Evolutionary conservation across 2,797 vertebrate genomes (phyloP).

Genomic region (Sphenopsis melanotis): DNA sequence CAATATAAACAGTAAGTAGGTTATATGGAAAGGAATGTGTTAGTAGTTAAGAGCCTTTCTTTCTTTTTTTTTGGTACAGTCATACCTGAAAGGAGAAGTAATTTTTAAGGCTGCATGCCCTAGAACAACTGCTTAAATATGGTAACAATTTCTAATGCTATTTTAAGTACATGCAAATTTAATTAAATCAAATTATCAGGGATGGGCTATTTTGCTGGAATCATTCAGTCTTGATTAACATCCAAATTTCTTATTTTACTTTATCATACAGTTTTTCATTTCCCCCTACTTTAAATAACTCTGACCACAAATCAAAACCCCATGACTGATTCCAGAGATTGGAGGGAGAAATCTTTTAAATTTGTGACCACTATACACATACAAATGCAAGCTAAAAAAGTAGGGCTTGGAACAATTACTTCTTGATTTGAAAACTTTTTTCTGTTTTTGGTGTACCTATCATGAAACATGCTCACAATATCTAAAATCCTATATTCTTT

Average conservation of each 20-base stretch:
- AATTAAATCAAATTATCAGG: constrained; percentile 64
- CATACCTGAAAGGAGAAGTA: constrained; percentile 50
- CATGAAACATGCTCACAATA: not conserved
- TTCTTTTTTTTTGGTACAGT: not conserved
- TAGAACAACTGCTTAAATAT: constrained; percentile 63
- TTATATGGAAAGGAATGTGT: constrained; percentile 26
- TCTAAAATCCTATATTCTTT: constrained; percentile 6
- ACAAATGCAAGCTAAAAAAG: constrained; percentile 19
- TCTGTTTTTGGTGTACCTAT: not conserved
- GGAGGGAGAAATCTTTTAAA: constrained; percentile 4
- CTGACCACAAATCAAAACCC: constrained; percentile 59
- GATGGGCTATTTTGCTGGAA: constrained; percentile 20
- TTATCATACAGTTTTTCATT: constrained; percentile 57
- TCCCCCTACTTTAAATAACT: constrained; percentile 61
- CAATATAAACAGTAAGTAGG: constrained; percentile 8
- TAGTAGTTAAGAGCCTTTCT: constrained; percentile 49
- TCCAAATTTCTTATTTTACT: constrained; percentile 58
- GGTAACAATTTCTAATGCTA: constrained; percentile 67
- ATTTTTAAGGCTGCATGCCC: constrained; percentile 34
- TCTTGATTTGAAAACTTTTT: constrained; percentile 23
- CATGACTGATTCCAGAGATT: not conserved
- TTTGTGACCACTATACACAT: not conserved
- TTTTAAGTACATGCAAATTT: constrained; percentile 59
- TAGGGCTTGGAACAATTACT: not conserved
- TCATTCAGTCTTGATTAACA: constrained; percentile 60